Evolutionary conservation across 2,113 vertebrate genomes (phyloP).

Genomic region (Nycticryphes semicollaris): DNA sequence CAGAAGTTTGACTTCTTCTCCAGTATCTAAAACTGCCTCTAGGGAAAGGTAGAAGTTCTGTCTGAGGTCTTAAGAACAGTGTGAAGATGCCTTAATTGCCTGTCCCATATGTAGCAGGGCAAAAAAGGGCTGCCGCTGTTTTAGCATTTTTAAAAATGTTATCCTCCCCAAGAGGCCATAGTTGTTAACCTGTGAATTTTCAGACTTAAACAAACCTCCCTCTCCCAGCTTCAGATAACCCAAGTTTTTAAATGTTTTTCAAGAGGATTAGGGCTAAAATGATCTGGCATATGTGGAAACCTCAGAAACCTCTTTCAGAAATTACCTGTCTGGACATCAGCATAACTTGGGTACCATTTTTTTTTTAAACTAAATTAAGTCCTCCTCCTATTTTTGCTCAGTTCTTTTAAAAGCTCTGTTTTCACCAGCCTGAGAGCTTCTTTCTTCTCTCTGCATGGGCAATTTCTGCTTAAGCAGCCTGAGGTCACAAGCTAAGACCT

Average conservation of each 20-base stretch:
- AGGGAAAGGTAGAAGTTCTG: background rate
- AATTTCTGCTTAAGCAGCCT: background rate
- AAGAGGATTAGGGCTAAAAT: background rate
- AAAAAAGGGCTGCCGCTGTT: background rate
- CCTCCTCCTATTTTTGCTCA: background rate
- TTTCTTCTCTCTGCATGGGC: background rate
- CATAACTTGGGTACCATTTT: background rate
- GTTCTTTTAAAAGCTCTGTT: background rate
- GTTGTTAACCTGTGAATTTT: background rate
- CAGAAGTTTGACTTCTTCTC: background rate
- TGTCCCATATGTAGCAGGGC: rapidly evolving
- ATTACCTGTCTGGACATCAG: background rate
- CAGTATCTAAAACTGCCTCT: background rate
- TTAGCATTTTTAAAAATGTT: background rate
- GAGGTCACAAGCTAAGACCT: background rate
- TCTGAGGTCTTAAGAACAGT: background rate
- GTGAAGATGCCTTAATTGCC: background rate
- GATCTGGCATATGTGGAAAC: background rate
- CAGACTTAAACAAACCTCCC: background rate
- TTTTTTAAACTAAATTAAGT: background rate
- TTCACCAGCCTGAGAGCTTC: background rate
- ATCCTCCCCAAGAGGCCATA: background rate
- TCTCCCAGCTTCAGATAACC: background rate
- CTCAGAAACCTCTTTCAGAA: background rate
- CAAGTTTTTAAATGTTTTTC: background rate